These are phyloP conservation scores for Nomada lathburiana DNA, from an alignment of 2,888 invertebrate genomes.

Conservation along the genomic window DNA sequence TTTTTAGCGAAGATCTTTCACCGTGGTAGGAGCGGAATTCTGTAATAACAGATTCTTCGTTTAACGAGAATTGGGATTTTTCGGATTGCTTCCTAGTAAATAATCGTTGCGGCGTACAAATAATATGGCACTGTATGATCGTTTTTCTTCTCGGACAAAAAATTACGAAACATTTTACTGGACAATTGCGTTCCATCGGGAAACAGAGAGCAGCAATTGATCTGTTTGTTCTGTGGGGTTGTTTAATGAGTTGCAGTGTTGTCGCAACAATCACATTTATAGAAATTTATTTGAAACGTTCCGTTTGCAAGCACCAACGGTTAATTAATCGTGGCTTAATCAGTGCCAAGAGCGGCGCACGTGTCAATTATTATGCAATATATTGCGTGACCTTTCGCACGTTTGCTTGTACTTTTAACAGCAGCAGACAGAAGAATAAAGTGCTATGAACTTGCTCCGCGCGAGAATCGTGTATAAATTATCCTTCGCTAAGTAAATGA, in stretches of 20 bases:
- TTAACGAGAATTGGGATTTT: not conserved
- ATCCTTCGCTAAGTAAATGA: not conserved
- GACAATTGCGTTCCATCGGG: not conserved
- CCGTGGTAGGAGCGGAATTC: no score
- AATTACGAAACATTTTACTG: not conserved
- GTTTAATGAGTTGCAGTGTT: constrained; percentile 23
- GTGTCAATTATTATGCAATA: not conserved
- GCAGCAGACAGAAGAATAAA: not conserved
- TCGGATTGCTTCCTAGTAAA: not conserved
- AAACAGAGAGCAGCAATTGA: constrained; percentile 17
- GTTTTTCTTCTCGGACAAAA: not conserved
- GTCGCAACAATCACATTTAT: not conserved
- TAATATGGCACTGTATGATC: no score
- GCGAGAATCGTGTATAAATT: no score
- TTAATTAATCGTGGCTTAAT: constrained; percentile 37
- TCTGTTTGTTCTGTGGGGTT: constrained; percentile 27
- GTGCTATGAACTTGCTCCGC: no score
- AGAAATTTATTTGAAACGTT: constrained; percentile 28
- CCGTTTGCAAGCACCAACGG: not conserved
- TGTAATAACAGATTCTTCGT: not conserved
- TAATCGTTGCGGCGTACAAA: no score
- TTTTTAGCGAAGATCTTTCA: not conserved
- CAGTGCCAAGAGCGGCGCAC: not conserved
- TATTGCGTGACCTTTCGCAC: not conserved
- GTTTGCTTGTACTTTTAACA: not conserved